phyloP scores from a whole-genome alignment of 2,888 invertebrate species.

The Lasius fuliginosus region DNA sequence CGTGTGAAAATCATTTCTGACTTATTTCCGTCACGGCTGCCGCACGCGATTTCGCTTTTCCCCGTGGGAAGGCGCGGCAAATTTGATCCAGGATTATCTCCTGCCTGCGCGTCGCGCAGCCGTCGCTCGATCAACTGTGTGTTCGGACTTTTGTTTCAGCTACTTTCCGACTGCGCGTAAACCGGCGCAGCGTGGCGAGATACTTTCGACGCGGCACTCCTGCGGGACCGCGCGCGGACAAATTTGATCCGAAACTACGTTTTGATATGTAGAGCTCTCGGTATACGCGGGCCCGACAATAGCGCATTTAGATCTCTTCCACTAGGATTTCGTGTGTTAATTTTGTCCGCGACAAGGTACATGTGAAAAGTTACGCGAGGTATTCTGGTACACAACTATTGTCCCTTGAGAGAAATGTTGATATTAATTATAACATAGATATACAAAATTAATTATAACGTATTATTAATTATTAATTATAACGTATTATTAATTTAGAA shows the following conservation, averaged over 20 bases:
- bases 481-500: background rate
- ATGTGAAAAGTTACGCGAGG: background rate
- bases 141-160: constrained; percentile 53
- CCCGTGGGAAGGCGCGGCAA: constrained; percentile 8
- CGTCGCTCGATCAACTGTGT: constrained; percentile 47
- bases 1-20: constrained; percentile 57
- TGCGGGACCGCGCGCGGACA: constrained; percentile 28
- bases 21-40: constrained; percentile 45
- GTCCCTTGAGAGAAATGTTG: constrained; percentile 1
- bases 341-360: background rate
- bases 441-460: background rate
- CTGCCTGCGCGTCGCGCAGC: constrained; percentile 4
- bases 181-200: background rate
- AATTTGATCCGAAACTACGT: constrained; percentile 43
- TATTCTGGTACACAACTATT: background rate
- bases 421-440: constrained; percentile 12
- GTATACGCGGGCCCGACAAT: background rate
- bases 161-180: constrained; percentile 26
- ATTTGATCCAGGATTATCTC: constrained; percentile 54
- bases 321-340: constrained; percentile 1
- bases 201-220: constrained; percentile 31
- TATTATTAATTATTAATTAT: background rate
- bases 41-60: constrained; percentile 33
- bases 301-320: constrained; percentile 23
- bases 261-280: constrained; percentile 26